Evolutionary conservation across 2,113 vertebrate genomes (phyloP).

Genomic region (Nothocercus nigrocapillus): DNA sequence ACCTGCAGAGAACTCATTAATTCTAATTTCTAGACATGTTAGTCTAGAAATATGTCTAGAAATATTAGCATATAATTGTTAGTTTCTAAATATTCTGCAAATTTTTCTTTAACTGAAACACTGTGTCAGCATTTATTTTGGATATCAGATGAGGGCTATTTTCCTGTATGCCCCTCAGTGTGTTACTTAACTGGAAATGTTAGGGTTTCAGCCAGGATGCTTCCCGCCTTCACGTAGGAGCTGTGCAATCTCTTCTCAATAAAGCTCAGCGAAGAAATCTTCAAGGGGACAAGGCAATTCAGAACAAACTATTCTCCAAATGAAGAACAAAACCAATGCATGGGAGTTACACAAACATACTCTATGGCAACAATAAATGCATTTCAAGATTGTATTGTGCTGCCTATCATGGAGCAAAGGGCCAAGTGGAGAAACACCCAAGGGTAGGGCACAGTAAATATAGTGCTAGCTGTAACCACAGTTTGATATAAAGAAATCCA

Average conservation of each 20-base stretch:
- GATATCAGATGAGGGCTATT: conserved; percentile 15
- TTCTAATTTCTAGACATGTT: conserved; percentile 63
- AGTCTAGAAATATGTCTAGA: conserved; percentile 70
- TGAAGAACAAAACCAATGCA: neutral
- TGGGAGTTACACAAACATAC: neutral
- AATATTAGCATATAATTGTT: conserved; percentile 66
- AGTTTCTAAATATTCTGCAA: conserved; percentile 62
- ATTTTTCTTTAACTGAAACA: conserved; percentile 60
- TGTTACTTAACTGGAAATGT: conserved; percentile 13
- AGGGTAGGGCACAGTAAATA: neutral
- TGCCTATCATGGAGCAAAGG: neutral
- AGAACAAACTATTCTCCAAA: neutral
- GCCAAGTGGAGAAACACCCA: neutral
- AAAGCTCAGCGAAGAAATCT: neutral
- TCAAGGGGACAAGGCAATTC: neutral
- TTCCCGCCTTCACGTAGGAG: neutral
- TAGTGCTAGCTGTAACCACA: neutral
- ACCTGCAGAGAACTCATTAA: conserved; percentile 64
- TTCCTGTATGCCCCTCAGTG: conserved; percentile 38
- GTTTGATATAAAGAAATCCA: neutral
- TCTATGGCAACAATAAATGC: neutral
- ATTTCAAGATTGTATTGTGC: neutral
- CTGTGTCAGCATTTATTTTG: conserved; percentile 63
- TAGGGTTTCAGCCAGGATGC: neutral
- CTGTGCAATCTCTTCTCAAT: neutral